Conservation (phyloP, 2,888 invertebrate species). For the Gryllus longicercus region DNA sequence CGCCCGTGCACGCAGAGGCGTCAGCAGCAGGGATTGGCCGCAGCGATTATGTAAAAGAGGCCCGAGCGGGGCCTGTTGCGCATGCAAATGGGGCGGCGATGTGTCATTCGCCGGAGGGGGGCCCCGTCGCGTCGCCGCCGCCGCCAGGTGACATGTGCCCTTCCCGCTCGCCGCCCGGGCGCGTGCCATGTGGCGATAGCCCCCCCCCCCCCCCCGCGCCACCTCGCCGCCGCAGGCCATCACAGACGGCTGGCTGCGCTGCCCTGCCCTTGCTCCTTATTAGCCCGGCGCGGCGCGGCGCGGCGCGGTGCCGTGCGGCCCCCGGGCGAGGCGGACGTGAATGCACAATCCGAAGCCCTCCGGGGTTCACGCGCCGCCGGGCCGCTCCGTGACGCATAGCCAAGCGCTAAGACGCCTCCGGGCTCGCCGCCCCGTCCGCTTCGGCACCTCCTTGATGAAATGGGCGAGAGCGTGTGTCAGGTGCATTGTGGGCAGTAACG, state of each 20-base stretch:
- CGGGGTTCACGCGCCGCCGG: not conserved
- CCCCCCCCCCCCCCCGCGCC: no score
- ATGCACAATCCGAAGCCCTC: not conserved
- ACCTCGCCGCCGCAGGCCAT: not conserved
- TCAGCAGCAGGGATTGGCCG: not conserved
- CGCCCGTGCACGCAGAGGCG: no score
- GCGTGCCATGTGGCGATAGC: no score
- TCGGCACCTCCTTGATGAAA: not conserved
- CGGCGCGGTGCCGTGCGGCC: not conserved
- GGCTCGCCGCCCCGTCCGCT: not conserved
- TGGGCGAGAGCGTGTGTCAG: not conserved
- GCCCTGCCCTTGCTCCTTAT: not conserved
- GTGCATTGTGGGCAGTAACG: not conserved
- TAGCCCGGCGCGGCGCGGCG: not conserved
- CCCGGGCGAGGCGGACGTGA: not conserved
- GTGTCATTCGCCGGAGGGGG: not conserved
- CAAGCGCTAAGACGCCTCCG: not conserved
- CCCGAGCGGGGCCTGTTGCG: not conserved
- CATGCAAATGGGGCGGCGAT: slow-evolving; percentile 4
- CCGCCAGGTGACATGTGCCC: slow-evolving; percentile 3
- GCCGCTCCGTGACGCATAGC: not conserved
- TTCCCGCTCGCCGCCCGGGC: not conserved
- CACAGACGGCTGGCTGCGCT: not conserved
- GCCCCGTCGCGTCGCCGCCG: not conserved
- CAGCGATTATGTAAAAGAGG: slow-evolving; percentile 10